These are phyloP conservation scores for Drosophila buzzatii DNA, from an alignment of 2,888 invertebrate species.

Conservation along the genomic window DNA sequence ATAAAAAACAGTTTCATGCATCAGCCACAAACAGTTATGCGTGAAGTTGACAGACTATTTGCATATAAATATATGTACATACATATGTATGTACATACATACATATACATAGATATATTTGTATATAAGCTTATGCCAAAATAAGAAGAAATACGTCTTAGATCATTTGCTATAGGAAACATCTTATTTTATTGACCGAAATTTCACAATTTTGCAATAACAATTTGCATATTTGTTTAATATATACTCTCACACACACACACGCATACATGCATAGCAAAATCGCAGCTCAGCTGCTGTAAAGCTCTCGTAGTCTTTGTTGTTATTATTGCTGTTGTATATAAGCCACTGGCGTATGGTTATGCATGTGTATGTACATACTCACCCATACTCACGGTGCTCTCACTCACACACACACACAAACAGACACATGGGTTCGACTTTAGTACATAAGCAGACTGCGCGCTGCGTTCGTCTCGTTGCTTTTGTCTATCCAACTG, in stretches of 20 bases:
- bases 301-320: conserved; percentile 47
- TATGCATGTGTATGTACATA: conserved; percentile 13
- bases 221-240: conserved; percentile 50
- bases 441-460: conserved; percentile 65
- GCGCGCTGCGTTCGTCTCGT: conserved; percentile 51
- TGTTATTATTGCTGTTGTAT: conserved; percentile 41
- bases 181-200: conserved; percentile 36
- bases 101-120: neutral
- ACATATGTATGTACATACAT: neutral
- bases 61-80: neutral
- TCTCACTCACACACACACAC: conserved; percentile 24
- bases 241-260: conserved; percentile 10
- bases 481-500: conserved; percentile 78
- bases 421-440: conserved; percentile 53
- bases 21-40: conserved; percentile 1
- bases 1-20: conserved; percentile 19
- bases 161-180: conserved; percentile 16
- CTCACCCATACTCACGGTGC: conserved; percentile 35
- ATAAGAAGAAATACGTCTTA: conserved; percentile 1
- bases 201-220: conserved; percentile 55
- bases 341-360: conserved; percentile 35
- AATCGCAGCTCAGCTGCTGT: conserved; percentile 56
- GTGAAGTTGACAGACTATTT: conserved; percentile 6
- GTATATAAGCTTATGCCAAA: neutral
- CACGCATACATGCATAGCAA: conserved; percentile 14